Evolutionary conservation across 1,140 invertebrate species (phyloP).

Genomic region (Drosophila fuyamai): DNA sequence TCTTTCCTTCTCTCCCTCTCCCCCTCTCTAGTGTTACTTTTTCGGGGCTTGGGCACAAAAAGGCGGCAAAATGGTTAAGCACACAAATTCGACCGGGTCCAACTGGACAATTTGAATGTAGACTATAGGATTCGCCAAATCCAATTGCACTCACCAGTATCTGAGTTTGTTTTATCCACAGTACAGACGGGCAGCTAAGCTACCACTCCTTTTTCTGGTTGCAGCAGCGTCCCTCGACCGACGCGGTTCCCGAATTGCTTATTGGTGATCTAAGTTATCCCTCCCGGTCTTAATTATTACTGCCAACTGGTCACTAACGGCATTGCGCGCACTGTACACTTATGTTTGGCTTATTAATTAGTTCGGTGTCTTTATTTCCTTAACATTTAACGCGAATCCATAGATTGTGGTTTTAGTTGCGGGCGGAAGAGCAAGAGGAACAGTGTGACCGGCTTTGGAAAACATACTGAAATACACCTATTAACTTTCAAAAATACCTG

Average conservation of each 20-base stretch:
- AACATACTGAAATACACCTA: too few species aligned
- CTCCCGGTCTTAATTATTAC: slow-evolving; percentile 7
- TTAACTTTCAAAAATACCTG: too few species aligned
- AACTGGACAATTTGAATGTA: slow-evolving; percentile 19
- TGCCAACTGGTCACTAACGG: slow-evolving; percentile 9
- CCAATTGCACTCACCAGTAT: slow-evolving; percentile 31
- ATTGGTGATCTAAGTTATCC: slow-evolving; percentile 7
- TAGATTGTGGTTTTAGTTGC: slow-evolving; percentile 30
- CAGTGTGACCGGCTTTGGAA: background rate
- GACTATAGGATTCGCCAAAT: background rate
- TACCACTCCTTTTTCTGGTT: slow-evolving; percentile 49
- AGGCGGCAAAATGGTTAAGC: slow-evolving; percentile 69
- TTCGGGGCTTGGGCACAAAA: slow-evolving; percentile 62
- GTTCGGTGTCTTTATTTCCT: slow-evolving; percentile 22
- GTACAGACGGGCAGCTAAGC: slow-evolving; percentile 26
- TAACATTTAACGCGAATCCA: slow-evolving; percentile 31
- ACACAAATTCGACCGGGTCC: slow-evolving; percentile 42
- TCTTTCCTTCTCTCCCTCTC: slow-evolving; percentile 11
- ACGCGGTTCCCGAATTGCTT: slow-evolving; percentile 25
- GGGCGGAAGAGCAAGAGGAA: slow-evolving; percentile 25
- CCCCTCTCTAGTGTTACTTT: slow-evolving; percentile 36
- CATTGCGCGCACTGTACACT: slow-evolving; percentile 26
- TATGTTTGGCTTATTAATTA: slow-evolving; percentile 21
- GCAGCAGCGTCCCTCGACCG: slow-evolving; percentile 35
- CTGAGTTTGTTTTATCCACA: slow-evolving; percentile 24